Percentiles rank a stretch among this genome's conserved stretches.
phyloP scores from a whole-genome alignment of 2,888 invertebrate species.

The Agelastica alni region DNA sequence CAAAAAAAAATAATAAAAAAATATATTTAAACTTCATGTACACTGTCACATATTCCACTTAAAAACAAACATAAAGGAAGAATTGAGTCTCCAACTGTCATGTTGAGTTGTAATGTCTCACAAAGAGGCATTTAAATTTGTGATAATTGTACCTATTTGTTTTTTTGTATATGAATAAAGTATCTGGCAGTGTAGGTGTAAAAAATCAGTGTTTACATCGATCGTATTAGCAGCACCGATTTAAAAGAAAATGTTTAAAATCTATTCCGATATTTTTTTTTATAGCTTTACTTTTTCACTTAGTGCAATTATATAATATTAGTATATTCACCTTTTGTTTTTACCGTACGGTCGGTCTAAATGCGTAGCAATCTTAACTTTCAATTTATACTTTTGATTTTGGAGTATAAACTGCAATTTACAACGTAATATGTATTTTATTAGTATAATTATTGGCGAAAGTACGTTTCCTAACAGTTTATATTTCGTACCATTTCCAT shows the following conservation, averaged over 20 bases:
- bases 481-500: conserved; percentile 18
- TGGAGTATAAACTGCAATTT: conserved; percentile 39
- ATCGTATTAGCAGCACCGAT: conserved; percentile 33
- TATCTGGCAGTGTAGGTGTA: conserved; percentile 45
- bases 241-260: conserved; percentile 17
- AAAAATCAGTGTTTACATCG: conserved; percentile 34
- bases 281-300: conserved; percentile 30
- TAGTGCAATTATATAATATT: conserved; percentile 37
- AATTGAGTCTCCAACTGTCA: conserved; percentile 18
- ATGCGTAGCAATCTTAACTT: conserved; percentile 22
- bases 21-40: conserved; percentile 28
- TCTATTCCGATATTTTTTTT: conserved; percentile 9
- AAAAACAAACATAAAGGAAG: conserved; percentile 16
- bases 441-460: conserved; percentile 41
- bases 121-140: conserved; percentile 37
- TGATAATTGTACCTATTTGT: conserved; percentile 40
- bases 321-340: conserved; percentile 22
- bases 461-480: conserved; percentile 42
- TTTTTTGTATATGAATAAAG: conserved; percentile 26
- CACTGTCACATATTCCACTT: conserved; percentile 42
- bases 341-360: conserved; percentile 37
- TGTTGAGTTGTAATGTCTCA: conserved; percentile 26
- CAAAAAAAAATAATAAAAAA: conserved; percentile 33
- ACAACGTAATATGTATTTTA: conserved; percentile 42
- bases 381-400: conserved; percentile 33